Percentiles rank a stretch among this genome's conserved stretches.
phyloP scores from a whole-genome alignment of 2,888 invertebrate species.

The Platycheirus albimanus region DNA sequence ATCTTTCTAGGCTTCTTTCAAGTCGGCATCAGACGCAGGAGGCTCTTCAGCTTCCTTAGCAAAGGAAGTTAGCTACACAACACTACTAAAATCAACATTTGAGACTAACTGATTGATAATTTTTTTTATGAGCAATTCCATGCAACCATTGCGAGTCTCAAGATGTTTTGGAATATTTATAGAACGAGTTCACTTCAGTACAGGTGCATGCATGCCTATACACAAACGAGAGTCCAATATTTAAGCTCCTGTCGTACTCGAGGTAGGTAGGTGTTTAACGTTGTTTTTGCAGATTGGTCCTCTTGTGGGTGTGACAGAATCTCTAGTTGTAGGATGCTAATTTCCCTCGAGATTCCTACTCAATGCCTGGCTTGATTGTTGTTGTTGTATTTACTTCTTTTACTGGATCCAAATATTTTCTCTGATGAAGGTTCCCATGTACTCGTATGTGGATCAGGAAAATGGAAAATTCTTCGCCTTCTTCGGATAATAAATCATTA shows the following conservation, averaged over 20 bases:
- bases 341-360: slow-evolving; percentile 65
- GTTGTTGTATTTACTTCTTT: slow-evolving; percentile 19
- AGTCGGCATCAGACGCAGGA: too few relatives aligned
- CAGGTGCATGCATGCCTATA: slow-evolving; percentile 32
- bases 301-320: slow-evolving; percentile 45
- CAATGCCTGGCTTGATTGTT: slow-evolving; percentile 59
- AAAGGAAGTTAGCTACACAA: too few relatives aligned
- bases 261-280: slow-evolving; percentile 19
- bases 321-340: slow-evolving; percentile 60
- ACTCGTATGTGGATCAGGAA: too few relatives aligned
- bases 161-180: background rate
- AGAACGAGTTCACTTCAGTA: slow-evolving; percentile 6
- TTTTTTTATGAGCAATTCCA: background rate
- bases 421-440: slow-evolving; percentile 14
- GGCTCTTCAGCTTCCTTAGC: too few relatives aligned
- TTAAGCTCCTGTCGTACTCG: background rate
- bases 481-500: slow-evolving; percentile 1
- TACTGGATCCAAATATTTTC: slow-evolving; percentile 7
- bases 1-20: too few relatives aligned
- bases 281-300: slow-evolving; percentile 19
- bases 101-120: background rate
- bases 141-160: background rate
- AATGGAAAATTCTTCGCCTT: background rate
- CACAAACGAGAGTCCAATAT: slow-evolving; percentile 1
- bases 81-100: too few relatives aligned